Percentiles rank a stretch among this genome's conserved stretches.
Evolutionary conservation across 2,797 vertebrate species (phyloP).

Genomic region (Gymnodraco acuticeps): DNA sequence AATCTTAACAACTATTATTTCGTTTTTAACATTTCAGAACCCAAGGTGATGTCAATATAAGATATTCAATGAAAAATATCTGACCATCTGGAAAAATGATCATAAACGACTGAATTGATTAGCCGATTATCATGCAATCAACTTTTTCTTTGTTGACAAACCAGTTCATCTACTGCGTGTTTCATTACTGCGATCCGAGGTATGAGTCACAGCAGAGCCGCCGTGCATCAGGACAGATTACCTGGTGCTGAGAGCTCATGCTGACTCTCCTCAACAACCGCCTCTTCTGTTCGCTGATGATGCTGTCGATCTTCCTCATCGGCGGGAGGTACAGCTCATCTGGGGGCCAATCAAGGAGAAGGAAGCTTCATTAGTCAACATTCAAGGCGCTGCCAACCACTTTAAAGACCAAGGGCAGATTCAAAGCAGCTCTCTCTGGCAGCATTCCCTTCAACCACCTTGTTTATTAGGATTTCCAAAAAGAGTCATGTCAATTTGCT

Average conservation of each 20-base stretch:
- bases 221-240: slow-evolving; percentile 53
- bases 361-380: slow-evolving; percentile 57
- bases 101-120: not conserved
- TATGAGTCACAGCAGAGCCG: slow-evolving; percentile 6
- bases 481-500: not conserved
- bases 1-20: too few relatives aligned
- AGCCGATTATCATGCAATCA: not conserved
- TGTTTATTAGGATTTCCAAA: slow-evolving; percentile 42
- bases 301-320: slow-evolving; percentile 94
- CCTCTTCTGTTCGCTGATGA: slow-evolving; percentile 94
- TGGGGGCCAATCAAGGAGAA: slow-evolving; percentile 70
- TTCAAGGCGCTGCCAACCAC: slow-evolving; percentile 54
- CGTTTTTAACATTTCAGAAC: not conserved
- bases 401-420: slow-evolving; percentile 48
- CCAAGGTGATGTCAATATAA: not conserved
- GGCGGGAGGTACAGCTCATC: slow-evolving; percentile 94
- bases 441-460: slow-evolving; percentile 38
- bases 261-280: slow-evolving; percentile 90
- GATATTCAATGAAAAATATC: not conserved
- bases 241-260: slow-evolving; percentile 91
- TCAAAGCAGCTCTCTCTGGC: slow-evolving; percentile 46
- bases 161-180: not conserved
- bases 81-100: not conserved
- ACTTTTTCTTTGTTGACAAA: not conserved
- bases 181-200: not conserved